Conservation (phyloP, 2,797 vertebrate species). For the Rhinogobio ventralis region DNA sequence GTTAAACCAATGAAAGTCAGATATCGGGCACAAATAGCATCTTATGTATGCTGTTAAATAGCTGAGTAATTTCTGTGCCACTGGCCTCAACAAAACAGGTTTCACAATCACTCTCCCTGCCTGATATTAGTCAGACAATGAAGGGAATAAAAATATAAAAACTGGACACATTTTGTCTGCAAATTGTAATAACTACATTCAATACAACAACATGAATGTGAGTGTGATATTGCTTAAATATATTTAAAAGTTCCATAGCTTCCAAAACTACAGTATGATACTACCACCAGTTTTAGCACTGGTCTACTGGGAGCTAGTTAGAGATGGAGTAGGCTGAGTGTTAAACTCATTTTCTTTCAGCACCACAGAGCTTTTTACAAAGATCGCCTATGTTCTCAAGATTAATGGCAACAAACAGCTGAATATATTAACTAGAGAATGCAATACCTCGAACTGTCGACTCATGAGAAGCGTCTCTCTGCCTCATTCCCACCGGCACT, state of each 20-base stretch:
- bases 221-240: neutral
- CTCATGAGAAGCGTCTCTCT: constrained; percentile 76
- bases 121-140: neutral
- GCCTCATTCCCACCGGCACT: constrained; percentile 90
- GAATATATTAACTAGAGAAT: neutral
- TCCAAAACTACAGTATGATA: neutral
- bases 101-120: neutral
- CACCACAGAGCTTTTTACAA: constrained; percentile 9
- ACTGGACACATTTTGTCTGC: neutral
- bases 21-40: neutral
- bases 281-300: neutral
- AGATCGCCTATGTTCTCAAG: neutral
- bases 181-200: neutral
- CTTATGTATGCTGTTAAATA: neutral
- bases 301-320: constrained; percentile 25
- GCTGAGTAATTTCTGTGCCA: neutral
- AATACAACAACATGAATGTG: neutral
- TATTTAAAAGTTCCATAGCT: neutral
- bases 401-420: constrained; percentile 23
- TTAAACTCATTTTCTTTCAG: constrained; percentile 24
- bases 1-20: neutral
- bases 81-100: neutral
- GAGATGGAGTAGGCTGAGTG: neutral
- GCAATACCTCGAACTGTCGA: constrained; percentile 44
- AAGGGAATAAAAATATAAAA: neutral